phyloP scores from a whole-genome alignment of 53 echinoderm and acorn worm genomes.

The Pentamera pediparva region DNA sequence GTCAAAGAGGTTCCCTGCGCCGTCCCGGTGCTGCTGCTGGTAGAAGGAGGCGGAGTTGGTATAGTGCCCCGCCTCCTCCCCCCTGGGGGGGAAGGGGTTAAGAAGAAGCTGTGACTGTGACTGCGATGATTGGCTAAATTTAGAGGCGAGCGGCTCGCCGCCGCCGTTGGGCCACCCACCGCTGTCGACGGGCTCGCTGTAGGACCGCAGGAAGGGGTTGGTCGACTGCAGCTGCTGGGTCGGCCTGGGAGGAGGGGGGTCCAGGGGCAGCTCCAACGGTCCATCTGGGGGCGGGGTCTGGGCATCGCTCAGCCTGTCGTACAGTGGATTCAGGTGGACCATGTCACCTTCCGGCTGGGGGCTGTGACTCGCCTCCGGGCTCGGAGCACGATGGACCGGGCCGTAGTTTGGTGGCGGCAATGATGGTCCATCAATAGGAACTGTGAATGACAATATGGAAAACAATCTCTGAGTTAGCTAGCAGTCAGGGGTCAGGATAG shows the following conservation, averaged over 20 bases:
- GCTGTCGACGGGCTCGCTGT: slow-evolving; percentile 55
- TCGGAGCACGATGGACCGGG: not conserved
- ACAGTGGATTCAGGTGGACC: slow-evolving; percentile 54
- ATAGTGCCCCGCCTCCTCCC: slow-evolving; percentile 1
- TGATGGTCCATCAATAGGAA: slow-evolving; percentile 10
- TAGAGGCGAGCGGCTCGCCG: slow-evolving; percentile 12
- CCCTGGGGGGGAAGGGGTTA: slow-evolving; percentile 28
- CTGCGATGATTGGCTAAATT: not conserved
- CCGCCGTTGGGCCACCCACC: slow-evolving; percentile 27
- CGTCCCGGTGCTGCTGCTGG: no score
- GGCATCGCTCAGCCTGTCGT: slow-evolving; percentile 45
- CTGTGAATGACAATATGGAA: no score
- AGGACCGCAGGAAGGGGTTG: slow-evolving; percentile 81
- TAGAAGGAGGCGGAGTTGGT: slow-evolving; percentile 33
- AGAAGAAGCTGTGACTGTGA: slow-evolving; percentile 26
- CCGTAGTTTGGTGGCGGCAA: slow-evolving; percentile 17
- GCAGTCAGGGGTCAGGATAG: no score
- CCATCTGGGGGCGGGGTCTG: slow-evolving; percentile 24
- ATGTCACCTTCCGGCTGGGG: slow-evolving; percentile 4
- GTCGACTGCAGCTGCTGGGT: slow-evolving; percentile 26
- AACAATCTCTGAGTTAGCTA: no score
- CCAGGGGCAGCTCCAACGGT: no score
- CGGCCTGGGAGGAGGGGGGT: no score
- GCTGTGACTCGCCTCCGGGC: not conserved
- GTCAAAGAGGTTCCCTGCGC: slow-evolving; percentile 18